Conservation (phyloP, 92 coral and sea anemone species). For the Epizoanthus rinbou region DNA sequence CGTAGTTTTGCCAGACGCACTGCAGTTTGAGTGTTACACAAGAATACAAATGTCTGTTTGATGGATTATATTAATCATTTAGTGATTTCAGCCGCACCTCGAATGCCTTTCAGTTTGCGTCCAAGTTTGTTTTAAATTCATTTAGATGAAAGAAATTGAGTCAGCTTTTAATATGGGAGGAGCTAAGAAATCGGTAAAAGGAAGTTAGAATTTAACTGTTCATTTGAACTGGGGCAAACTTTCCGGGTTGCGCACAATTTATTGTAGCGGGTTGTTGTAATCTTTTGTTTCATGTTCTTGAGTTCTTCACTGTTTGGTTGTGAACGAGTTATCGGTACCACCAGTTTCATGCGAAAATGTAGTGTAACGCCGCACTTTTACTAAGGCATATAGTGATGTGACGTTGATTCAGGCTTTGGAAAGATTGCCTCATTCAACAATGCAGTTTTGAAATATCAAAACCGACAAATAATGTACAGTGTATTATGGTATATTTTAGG, state of each 20-base stretch:
- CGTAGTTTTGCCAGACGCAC: constrained; percentile 11
- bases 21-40: constrained; percentile 24
- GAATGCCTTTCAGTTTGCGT: constrained; percentile 2
- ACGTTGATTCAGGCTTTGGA: neutral
- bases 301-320: neutral
- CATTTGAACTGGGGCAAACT: constrained; percentile 5
- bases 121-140: neutral
- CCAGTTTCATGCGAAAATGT: constrained; percentile 32
- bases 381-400: neutral
- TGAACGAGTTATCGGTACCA: constrained; percentile 2
- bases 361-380: constrained; percentile 1
- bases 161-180: too few species aligned
- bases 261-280: neutral
- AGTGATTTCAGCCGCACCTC: constrained; percentile 6
- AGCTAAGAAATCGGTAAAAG: too few species aligned
- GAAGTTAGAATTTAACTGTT: neutral
- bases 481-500: neutral
- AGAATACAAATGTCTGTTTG: neutral
- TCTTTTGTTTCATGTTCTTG: neutral
- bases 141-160: too few species aligned
- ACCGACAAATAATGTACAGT: neutral
- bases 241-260: neutral
- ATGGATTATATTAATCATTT: constrained; percentile 31
- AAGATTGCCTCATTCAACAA: neutral
- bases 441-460: neutral